A percentile compares a stretch with the other conserved stretches of the same genome.
Conservation (phyloP, 1,140 invertebrate species). For the Solen grandis region DNA sequence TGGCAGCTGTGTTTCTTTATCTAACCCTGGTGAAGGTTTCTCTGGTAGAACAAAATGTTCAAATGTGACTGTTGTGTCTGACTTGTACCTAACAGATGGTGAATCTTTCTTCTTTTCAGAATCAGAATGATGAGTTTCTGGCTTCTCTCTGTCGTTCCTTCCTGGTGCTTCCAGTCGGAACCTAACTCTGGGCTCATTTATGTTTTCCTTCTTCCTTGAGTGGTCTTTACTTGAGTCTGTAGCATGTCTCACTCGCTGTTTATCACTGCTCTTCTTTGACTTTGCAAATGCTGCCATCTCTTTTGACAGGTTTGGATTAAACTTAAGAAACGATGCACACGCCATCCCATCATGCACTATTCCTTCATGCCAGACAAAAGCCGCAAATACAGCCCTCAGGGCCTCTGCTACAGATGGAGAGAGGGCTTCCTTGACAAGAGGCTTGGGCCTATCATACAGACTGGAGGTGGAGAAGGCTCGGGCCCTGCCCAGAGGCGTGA, state of each 20-base stretch:
- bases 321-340: slow-evolving; percentile 97
- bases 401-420: slow-evolving; percentile 96
- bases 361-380: slow-evolving; percentile 98
- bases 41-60: slow-evolving; percentile 51
- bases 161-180: slow-evolving; percentile 73
- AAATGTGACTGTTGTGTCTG: slow-evolving; percentile 66
- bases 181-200: slow-evolving; percentile 75
- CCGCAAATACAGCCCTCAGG: slow-evolving; percentile 95
- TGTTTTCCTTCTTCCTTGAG: slow-evolving; percentile 65
- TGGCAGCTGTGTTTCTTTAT: slow-evolving; percentile 86
- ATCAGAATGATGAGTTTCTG: slow-evolving; percentile 49
- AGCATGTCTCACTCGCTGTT: slow-evolving; percentile 70
- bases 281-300: slow-evolving; percentile 77
- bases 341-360: slow-evolving; percentile 98
- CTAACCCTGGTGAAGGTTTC: slow-evolving; percentile 3
- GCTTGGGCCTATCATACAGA: slow-evolving; percentile 69
- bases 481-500: slow-evolving; percentile 87
- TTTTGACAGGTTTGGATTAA: slow-evolving; percentile 89
- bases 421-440: slow-evolving; percentile 89
- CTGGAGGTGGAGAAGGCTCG: slow-evolving; percentile 89
- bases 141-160: slow-evolving; percentile 18
- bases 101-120: slow-evolving; percentile 50
- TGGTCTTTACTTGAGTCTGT: slow-evolving; percentile 76
- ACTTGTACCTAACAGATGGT: slow-evolving; percentile 69
- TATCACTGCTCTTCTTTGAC: slow-evolving; percentile 61